Conservation (phyloP, 2,888 invertebrate species). For the Tachina lurida region DNA sequence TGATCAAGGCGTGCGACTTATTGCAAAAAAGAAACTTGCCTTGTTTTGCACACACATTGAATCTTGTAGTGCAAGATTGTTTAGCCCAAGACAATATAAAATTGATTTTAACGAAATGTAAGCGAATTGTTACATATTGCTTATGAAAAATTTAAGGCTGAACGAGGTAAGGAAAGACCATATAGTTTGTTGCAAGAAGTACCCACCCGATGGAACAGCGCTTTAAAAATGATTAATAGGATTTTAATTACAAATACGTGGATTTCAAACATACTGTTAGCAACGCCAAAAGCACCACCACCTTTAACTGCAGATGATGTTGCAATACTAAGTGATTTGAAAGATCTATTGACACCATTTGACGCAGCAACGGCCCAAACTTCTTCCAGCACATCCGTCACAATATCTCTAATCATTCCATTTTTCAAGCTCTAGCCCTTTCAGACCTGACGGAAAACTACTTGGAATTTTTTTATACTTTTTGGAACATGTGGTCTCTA, state of each 20-base stretch:
- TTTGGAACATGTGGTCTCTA: no score
- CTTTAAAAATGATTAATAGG: slow-evolving; percentile 31
- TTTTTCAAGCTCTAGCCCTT: no score
- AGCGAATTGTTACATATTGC: slow-evolving; percentile 45
- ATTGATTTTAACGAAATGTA: slow-evolving; percentile 32
- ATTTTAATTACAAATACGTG: slow-evolving; percentile 25
- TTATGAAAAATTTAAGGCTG: slow-evolving; percentile 56
- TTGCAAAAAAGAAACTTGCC: slow-evolving; percentile 52
- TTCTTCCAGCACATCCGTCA: slow-evolving; percentile 1
- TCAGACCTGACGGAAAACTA: no score
- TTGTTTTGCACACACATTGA: slow-evolving; percentile 59
- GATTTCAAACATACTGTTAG: slow-evolving; percentile 21
- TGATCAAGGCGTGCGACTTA: slow-evolving; percentile 51
- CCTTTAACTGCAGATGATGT: slow-evolving; percentile 54
- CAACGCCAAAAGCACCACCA: slow-evolving; percentile 39
- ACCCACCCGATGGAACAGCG: slow-evolving; percentile 48
- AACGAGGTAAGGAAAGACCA: slow-evolving; percentile 43
- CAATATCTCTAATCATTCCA: slow-evolving; percentile 35
- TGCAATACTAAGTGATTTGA: slow-evolving; percentile 20
- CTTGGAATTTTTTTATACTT: no score
- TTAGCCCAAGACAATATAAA: no score
- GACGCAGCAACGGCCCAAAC: slow-evolving; percentile 13
- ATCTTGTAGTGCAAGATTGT: no score
- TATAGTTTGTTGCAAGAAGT: slow-evolving; percentile 52
- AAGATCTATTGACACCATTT: slow-evolving; percentile 38